Conservation (phyloP, 2,888 invertebrate genomes). For the Diplazon laetatorius region DNA sequence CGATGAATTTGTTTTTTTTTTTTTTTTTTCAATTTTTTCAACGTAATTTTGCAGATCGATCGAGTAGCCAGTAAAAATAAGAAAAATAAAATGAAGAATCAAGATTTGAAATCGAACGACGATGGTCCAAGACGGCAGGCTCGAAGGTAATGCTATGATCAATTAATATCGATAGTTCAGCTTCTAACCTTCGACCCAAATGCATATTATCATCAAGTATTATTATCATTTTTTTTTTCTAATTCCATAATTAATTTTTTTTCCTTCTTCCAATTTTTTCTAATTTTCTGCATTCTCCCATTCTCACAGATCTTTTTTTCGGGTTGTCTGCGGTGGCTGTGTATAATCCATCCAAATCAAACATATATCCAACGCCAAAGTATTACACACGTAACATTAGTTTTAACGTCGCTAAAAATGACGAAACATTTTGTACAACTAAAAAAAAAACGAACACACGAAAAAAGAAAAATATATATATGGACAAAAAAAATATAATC, state of each 20-base stretch:
- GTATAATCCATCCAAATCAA: constrained; percentile 9
- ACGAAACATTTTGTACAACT: constrained; percentile 6
- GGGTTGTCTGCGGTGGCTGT: constrained; percentile 58
- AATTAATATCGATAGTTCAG: not conserved
- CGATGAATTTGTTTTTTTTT: too few relatives aligned
- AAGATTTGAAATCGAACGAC: constrained; percentile 38
- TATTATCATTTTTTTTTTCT: not conserved
- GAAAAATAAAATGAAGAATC: constrained; percentile 37
- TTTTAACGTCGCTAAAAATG: not conserved
- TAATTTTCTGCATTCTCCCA: not conserved
- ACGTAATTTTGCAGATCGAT: constrained; percentile 64
- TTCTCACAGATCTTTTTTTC: constrained; percentile 54
- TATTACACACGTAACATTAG: not conserved
- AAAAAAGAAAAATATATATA: not conserved
- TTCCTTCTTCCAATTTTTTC: too few relatives aligned
- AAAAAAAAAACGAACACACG: too few relatives aligned
- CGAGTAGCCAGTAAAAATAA: constrained; percentile 62
- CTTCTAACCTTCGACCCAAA: not conserved
- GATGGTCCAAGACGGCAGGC: not conserved
- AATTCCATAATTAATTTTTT: not conserved
- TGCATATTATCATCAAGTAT: too few relatives aligned
- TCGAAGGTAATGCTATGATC: constrained; percentile 41
- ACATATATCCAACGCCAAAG: not conserved
- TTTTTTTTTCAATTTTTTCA: not conserved
- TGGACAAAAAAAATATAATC: constrained; percentile 4